Evolutionary conservation across 1,140 invertebrate species (phyloP), one percentile per base, ranked within the genome.

Genomic region (Hyles euphorbiae): DNA sequence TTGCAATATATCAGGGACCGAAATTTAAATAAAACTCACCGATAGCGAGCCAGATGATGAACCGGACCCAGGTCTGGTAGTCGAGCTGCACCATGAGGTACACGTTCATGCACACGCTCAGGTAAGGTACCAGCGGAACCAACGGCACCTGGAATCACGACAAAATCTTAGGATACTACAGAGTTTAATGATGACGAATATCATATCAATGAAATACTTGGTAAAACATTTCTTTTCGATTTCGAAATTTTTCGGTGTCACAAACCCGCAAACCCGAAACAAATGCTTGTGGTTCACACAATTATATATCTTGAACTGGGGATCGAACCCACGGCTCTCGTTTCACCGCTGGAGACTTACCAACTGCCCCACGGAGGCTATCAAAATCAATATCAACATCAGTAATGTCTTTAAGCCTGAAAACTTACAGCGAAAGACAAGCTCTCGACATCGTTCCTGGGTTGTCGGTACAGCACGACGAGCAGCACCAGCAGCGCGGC

Each of bases 51-150:
- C 96, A 98, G 40, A 96, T 90, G 12, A 89, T 90, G 80, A 97
- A 96, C 71, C 96, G 91, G 53, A 96, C 92, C 96, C 96, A 98
- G 3, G 96, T 98, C 64, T 93, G 91, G 34, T 90, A 76, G 72
- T 95, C 93, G 56, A 98, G 89, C 85, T 96, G 95, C 67, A 96
- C 91, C 95, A 98, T 98, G 33, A 98, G 90, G 81, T 96, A 95
- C 46, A 97, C 81, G 84, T 98, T 98, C 63, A 95, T 93, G 50
- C 97, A 92, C 58, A 98, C 94, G 80, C 95, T 96, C 0, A 96
- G 70, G 62, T 94, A 93, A 1, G 97, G 96, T 47, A 98, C 90
- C 33, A 96, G 88, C 2, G 97, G 97, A n/a, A 98, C 96, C 32
- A 95, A 87, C 0, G 96, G 96, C 47, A 96, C 96, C 93, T 96